phyloP scores from a whole-genome alignment of 1,140 invertebrate species.

The Heliconius eleuchia region DNA sequence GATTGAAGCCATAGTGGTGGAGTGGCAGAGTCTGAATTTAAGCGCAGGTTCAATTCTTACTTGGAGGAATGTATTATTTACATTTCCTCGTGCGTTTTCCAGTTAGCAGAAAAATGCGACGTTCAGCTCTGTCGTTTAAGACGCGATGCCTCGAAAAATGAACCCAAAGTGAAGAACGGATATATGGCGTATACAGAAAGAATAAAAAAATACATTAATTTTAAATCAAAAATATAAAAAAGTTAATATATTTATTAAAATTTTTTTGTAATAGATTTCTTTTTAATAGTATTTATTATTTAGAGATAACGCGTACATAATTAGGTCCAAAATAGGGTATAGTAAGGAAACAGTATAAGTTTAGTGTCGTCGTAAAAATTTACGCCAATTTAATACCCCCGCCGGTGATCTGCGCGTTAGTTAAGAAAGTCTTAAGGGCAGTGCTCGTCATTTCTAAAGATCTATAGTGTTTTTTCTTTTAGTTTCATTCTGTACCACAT shows the following conservation, averaged over 20 bases:
- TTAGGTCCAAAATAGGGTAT: conserved; percentile 23
- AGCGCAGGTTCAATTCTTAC: too few relatives aligned
- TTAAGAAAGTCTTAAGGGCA: conserved; percentile 33
- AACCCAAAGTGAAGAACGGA: too few relatives aligned
- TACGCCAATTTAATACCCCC: conserved; percentile 32
- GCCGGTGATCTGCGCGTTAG: conserved; percentile 26
- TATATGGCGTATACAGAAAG: too few relatives aligned
- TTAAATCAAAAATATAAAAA: not conserved
- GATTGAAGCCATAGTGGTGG: too few relatives aligned
- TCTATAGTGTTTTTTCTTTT: too few relatives aligned
- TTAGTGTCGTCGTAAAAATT: conserved; percentile 41
- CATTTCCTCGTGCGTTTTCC: not conserved
- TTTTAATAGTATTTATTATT: too few relatives aligned
- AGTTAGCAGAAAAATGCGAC: not conserved
- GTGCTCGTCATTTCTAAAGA: not conserved
- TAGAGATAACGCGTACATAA: conserved; percentile 11
- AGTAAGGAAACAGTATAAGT: conserved; percentile 29
- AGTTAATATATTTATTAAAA: not conserved
- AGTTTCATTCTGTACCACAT: too few relatives aligned
- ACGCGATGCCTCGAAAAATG: not conserved
- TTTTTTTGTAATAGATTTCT: not conserved
- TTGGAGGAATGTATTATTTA: too few relatives aligned
- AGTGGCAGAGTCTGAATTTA: too few relatives aligned
- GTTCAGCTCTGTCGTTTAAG: not conserved
- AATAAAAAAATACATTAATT: not conserved